Percentiles rank a stretch among this genome's conserved stretches.
Conservation (phyloP, 2,888 invertebrate genomes). For the Himalopsyche anomala region DNA sequence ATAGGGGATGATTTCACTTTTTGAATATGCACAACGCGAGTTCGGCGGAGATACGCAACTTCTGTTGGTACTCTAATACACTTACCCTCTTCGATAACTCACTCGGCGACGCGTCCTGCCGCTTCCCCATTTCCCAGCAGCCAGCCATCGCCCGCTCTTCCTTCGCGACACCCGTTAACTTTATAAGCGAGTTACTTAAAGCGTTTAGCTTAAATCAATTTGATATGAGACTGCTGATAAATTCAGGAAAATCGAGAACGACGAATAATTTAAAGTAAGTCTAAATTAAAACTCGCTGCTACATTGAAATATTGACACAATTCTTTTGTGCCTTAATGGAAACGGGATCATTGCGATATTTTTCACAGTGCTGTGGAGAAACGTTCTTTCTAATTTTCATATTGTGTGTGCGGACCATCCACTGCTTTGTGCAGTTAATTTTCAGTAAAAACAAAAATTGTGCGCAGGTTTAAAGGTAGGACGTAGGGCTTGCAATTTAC, state of each 20-base stretch:
- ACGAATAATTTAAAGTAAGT: background rate
- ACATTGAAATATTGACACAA: background rate
- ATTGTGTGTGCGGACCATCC: too few relatives aligned
- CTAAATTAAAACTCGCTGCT: slow-evolving; percentile 7
- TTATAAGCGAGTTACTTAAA: slow-evolving; percentile 64
- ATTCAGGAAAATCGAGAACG: slow-evolving; percentile 27
- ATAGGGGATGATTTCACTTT: slow-evolving; percentile 65
- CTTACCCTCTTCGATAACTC: slow-evolving; percentile 61
- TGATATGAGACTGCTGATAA: slow-evolving; percentile 61
- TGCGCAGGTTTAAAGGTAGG: too few relatives aligned
- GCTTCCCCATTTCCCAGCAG: background rate
- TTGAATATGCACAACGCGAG: slow-evolving; percentile 65
- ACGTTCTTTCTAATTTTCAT: too few relatives aligned
- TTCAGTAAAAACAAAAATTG: too few relatives aligned
- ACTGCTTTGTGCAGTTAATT: too few relatives aligned
- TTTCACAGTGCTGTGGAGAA: too few relatives aligned
- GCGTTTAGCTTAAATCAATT: slow-evolving; percentile 66
- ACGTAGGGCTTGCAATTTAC: too few relatives aligned
- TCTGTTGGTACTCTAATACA: slow-evolving; percentile 58
- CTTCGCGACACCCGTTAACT: slow-evolving; percentile 60
- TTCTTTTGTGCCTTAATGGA: background rate
- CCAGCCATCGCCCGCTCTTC: slow-evolving; percentile 44
- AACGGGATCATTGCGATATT: too few relatives aligned
- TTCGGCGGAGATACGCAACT: slow-evolving; percentile 46
- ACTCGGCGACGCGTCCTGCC: slow-evolving; percentile 48